Evolutionary conservation across 2,888 invertebrate genomes (phyloP).

Genomic region (Eupithecia subfuscata): DNA sequence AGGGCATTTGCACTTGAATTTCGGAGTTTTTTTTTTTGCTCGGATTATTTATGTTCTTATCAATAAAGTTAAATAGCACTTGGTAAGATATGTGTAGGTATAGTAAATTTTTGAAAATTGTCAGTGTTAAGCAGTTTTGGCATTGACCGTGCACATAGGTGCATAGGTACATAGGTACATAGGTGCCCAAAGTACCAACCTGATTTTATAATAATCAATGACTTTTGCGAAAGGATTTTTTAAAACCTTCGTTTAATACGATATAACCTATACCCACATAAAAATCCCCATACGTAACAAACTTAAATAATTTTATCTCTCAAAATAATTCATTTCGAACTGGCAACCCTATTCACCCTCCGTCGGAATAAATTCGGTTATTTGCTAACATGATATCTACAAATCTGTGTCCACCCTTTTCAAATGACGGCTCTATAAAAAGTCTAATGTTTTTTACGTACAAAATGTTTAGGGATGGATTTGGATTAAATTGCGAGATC

Average conservation of each 20-base stretch:
- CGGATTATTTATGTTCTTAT: neutral
- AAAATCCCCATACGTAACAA: too few species aligned
- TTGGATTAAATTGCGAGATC: conserved; percentile 1
- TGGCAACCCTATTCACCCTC: conserved; percentile 48
- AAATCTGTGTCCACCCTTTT: conserved; percentile 52
- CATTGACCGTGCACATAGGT: too few species aligned
- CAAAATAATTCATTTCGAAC: neutral
- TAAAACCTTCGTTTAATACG: too few species aligned
- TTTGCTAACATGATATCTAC: conserved; percentile 49
- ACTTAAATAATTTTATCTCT: neutral
- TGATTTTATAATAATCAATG: too few species aligned
- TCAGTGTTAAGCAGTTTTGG: too few species aligned
- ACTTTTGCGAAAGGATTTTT: too few species aligned
- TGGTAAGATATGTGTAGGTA: too few species aligned
- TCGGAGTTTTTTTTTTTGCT: neutral
- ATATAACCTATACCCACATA: too few species aligned
- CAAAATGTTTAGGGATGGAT: conserved; percentile 13
- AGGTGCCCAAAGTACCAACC: too few species aligned
- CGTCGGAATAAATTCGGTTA: conserved; percentile 39
- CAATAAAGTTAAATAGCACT: neutral
- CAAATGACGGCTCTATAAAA: conserved; percentile 27
- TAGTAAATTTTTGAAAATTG: too few species aligned
- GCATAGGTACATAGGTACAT: too few species aligned
- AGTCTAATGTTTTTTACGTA: conserved; percentile 23
- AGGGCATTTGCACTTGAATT: neutral